Conservation (phyloP, 2,888 invertebrate species). For the Xylota sylvarum region DNA sequence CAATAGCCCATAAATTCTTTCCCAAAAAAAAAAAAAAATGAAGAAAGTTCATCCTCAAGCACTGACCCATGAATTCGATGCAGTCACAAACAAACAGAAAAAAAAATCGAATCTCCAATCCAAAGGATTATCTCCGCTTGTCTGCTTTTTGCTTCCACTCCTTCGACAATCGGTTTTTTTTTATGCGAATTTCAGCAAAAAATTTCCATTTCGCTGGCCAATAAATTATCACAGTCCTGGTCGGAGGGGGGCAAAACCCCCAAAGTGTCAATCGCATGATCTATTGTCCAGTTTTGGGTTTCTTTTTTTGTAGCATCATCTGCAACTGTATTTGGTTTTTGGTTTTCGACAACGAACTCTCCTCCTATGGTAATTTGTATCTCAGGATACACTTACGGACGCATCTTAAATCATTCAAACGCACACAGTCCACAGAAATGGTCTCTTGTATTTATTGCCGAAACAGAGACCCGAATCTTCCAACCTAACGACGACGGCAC, state of each 20-base stretch:
- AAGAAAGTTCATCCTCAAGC: constrained; percentile 33
- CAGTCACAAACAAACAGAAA: constrained; percentile 8
- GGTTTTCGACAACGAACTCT: constrained; percentile 1
- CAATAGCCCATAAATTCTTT: constrained; percentile 69
- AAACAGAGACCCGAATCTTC: constrained; percentile 43
- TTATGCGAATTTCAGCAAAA: constrained; percentile 56
- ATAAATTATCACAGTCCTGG: constrained; percentile 66
- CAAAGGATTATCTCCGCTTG: constrained; percentile 56
- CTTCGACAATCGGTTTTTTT: constrained; percentile 39
- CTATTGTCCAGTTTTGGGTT: constrained; percentile 53
- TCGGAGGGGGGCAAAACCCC: neutral
- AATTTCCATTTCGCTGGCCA: constrained; percentile 58
- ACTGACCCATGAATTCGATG: constrained; percentile 59
- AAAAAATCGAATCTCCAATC: constrained; percentile 14
- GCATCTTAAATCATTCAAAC: constrained; percentile 61
- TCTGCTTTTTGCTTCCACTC: constrained; percentile 14
- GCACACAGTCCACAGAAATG: constrained; percentile 31
- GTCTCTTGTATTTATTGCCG: constrained; percentile 46
- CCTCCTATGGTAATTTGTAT: constrained; percentile 36
- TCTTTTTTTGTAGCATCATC: constrained; percentile 10
- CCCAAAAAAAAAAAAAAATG: neutral
- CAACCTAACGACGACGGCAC: constrained; percentile 58
- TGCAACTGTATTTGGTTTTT: constrained; percentile 31
- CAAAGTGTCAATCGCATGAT: constrained; percentile 72
- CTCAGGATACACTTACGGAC: constrained; percentile 40